Percentiles rank a stretch among this genome's conserved stretches.
Evolutionary conservation across 2,113 vertebrate genomes (phyloP).

Genomic region (Crotalus viridis): DNA sequence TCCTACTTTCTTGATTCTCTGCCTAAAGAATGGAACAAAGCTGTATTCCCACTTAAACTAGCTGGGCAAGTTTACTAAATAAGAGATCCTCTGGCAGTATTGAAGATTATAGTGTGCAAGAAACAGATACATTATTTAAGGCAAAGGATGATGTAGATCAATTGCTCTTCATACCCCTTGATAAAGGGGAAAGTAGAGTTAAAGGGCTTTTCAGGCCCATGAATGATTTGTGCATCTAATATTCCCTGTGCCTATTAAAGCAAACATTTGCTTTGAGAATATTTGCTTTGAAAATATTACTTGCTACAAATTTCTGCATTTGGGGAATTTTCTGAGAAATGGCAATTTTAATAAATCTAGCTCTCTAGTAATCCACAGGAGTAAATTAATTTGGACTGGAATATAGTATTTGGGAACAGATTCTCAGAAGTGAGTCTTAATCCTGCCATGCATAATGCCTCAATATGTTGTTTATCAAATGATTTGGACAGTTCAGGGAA

Average conservation of each 20-base stretch:
- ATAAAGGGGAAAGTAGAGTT: neutral
- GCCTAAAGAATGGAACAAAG: neutral
- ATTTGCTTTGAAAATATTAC: neutral
- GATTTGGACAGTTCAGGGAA: neutral
- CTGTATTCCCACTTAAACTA: neutral
- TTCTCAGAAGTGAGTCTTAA: neutral
- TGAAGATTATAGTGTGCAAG: neutral
- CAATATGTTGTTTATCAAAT: neutral
- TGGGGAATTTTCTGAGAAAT: neutral
- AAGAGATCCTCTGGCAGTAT: neutral
- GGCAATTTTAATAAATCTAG: neutral
- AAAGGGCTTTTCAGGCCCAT: neutral
- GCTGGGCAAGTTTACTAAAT: neutral
- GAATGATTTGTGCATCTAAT: neutral
- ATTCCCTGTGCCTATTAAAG: neutral
- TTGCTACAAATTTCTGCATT: neutral
- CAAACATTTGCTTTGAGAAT: neutral
- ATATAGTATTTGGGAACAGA: neutral
- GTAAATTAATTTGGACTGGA: neutral
- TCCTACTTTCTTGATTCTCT: neutral
- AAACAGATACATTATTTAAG: neutral
- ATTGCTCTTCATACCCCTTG: neutral
- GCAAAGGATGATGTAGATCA: neutral
- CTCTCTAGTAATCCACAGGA: neutral
- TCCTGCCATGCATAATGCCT: neutral